Percentiles rank a stretch among this genome's conserved stretches.
Evolutionary conservation across 2,113 vertebrate genomes (phyloP).

Genomic region (Tympanuchus pallidicinctus): DNA sequence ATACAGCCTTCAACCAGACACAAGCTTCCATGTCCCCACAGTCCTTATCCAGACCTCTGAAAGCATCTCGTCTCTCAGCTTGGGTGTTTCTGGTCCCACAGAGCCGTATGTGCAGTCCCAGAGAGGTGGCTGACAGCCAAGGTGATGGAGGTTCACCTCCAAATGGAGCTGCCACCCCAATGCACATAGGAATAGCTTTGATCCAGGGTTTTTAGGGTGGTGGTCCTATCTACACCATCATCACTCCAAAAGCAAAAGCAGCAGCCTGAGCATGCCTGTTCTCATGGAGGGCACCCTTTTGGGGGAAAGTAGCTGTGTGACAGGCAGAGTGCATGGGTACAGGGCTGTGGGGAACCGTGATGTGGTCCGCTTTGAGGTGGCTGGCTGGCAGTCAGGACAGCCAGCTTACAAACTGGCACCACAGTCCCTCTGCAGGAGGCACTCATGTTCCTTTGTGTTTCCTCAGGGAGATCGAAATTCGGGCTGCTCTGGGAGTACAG

Average conservation of each 20-base stretch:
- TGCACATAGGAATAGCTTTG: neutral
- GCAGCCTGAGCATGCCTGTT: neutral
- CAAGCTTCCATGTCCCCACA: neutral
- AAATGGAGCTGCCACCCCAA: neutral
- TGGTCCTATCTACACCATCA: too few species aligned
- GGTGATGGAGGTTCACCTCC: neutral
- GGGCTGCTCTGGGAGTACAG: neutral
- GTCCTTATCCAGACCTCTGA: neutral
- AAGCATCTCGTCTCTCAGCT: neutral
- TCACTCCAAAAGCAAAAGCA: accelerated
- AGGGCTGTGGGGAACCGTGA: neutral
- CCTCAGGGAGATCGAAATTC: neutral
- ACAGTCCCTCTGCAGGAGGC: neutral
- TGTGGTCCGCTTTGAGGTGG: neutral
- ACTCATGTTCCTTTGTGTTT: neutral
- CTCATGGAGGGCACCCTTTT: neutral
- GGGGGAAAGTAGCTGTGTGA: neutral
- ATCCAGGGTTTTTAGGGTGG: neutral
- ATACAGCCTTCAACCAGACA: neutral
- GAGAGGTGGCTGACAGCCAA: accelerated
- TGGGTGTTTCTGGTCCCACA: neutral
- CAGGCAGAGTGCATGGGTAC: accelerated
- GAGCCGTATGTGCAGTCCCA: accelerated
- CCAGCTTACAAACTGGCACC: neutral
- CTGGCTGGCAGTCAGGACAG: accelerated